Evolutionary conservation across 1,140 invertebrate genomes (phyloP).

Genomic region (Diabrotica undecimpunctata): DNA sequence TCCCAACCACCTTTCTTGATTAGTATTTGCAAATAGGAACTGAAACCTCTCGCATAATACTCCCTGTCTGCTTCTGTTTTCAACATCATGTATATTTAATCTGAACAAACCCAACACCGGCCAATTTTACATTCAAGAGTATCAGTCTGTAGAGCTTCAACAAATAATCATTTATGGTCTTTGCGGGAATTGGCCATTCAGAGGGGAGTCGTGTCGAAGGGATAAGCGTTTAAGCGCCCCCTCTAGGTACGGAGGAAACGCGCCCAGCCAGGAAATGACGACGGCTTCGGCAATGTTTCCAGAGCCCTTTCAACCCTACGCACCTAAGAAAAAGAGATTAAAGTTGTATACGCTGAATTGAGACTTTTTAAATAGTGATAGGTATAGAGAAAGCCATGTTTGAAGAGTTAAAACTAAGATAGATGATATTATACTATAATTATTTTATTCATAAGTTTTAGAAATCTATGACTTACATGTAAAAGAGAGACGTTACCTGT

Average conservation of each 20-base stretch:
- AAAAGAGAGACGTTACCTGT: no score
- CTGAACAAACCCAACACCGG: background rate
- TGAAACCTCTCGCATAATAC: no score
- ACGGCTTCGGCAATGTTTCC: background rate
- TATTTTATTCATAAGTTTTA: no score
- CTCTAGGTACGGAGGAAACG: background rate
- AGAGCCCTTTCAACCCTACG: background rate
- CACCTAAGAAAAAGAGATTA: background rate
- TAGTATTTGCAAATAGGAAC: no score
- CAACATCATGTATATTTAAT: background rate
- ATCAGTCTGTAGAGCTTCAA: conserved; percentile 5
- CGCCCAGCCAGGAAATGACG: background rate
- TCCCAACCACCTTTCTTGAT: no score
- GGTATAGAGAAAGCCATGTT: no score
- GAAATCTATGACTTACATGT: no score
- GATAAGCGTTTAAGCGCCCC: conserved; percentile 14
- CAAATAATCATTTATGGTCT: conserved; percentile 15
- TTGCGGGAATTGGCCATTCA: conserved; percentile 8
- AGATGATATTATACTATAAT: no score
- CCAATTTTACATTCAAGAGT: background rate
- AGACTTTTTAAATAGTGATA: no score
- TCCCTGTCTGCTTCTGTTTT: no score
- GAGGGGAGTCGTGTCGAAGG: background rate
- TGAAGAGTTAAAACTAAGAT: no score
- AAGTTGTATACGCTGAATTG: background rate